A percentile compares a stretch with the other conserved stretches of the same genome.
These are phyloP conservation scores for Cyprinella venusta DNA, from an alignment of 2,797 vertebrate species.

Conservation along the genomic window DNA sequence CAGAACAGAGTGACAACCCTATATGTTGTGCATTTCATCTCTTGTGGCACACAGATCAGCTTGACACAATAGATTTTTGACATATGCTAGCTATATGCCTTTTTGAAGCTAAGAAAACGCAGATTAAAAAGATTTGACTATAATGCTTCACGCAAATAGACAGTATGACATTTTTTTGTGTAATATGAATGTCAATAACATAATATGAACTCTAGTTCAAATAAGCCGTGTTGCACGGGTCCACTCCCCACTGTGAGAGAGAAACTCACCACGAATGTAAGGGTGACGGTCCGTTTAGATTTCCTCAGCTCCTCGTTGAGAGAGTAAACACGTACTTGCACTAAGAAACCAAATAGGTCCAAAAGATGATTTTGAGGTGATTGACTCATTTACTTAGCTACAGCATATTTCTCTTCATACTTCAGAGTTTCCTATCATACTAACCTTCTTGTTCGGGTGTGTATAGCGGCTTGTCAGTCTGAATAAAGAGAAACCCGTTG, in stretches of 20 bases:
- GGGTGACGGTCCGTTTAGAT: constrained; percentile 79
- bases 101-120: too few species aligned
- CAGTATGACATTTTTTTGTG: too few species aligned
- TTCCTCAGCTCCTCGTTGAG: constrained; percentile 87
- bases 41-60: neutral
- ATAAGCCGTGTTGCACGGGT: neutral
- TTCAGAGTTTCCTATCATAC: constrained; percentile 24
- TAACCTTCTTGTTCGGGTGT: constrained; percentile 84
- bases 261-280: constrained; percentile 84
- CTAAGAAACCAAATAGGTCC: constrained; percentile 68
- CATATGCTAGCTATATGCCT: too few species aligned
- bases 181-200: neutral
- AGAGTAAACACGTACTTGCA: constrained; percentile 90
- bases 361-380: neutral
- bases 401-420: neutral
- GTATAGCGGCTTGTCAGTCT: constrained; percentile 93
- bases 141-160: too few species aligned
- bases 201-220: neutral
- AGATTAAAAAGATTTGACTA: too few species aligned
- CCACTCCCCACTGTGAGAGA: neutral
- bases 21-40: too few species aligned
- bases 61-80: too few species aligned
- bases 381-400: neutral
- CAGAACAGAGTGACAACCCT: neutral
- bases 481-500: constrained; percentile 91